Percentiles rank a stretch among this genome's conserved stretches.
Evolutionary conservation across 2,113 vertebrate species (phyloP).

Genomic region (Litocranius walleri): DNA sequence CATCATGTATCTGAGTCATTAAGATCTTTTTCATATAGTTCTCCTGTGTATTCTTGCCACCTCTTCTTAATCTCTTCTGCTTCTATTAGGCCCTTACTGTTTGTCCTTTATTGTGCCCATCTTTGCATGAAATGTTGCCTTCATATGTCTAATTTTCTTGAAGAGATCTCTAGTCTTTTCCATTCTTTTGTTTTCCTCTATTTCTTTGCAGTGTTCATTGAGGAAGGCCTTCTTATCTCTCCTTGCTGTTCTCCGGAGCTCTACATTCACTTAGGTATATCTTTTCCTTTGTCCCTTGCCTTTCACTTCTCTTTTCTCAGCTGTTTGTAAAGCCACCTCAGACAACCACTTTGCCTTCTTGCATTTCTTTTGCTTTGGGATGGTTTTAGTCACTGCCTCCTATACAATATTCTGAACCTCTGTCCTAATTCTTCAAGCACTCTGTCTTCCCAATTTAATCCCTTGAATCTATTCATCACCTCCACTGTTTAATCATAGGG

Average conservation of each 20-base stretch:
- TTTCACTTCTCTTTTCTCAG: not conserved
- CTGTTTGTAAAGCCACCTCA: not conserved
- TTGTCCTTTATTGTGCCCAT: not conserved
- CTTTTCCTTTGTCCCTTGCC: not conserved
- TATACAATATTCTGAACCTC: not conserved
- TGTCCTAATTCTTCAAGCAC: not conserved
- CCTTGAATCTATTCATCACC: not conserved
- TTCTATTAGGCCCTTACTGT: not conserved
- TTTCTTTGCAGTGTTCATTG: not conserved
- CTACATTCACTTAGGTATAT: not conserved
- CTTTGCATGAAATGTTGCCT: not conserved
- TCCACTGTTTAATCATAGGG: not conserved
- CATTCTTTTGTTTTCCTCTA: not conserved
- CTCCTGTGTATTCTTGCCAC: not conserved
- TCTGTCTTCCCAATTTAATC: not conserved
- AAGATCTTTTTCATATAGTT: not conserved
- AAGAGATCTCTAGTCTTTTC: not conserved
- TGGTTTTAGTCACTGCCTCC: not conserved
- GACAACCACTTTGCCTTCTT: not conserved
- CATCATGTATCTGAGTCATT: not conserved
- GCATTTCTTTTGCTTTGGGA: not conserved
- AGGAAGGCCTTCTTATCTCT: not conserved
- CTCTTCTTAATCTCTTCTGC: not conserved
- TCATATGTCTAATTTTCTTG: not conserved
- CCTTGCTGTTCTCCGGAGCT: not conserved